A percentile compares a stretch with the other conserved stretches of the same genome.
phyloP scores from a whole-genome alignment of 2,113 vertebrate species.

The Trochalopteron elliotii region DNA sequence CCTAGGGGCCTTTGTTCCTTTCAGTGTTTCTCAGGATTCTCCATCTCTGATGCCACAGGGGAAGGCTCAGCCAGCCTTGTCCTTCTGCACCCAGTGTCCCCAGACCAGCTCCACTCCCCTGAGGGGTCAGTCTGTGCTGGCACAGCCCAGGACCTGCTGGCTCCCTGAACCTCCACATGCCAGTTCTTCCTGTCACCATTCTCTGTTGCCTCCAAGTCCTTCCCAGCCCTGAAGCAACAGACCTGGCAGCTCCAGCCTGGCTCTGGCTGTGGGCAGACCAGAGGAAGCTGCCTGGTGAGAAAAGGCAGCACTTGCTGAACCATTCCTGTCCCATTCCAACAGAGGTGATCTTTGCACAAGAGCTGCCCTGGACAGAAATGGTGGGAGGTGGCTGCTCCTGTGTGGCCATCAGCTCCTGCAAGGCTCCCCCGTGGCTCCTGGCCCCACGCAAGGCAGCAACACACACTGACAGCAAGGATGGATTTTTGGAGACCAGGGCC shows the following conservation, averaged over 20 bases:
- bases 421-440: accelerated
- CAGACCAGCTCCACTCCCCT: accelerated
- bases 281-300: not conserved
- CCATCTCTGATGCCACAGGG: accelerated
- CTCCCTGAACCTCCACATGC: not conserved
- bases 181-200: not conserved
- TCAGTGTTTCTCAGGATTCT: not conserved
- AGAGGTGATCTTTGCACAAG: accelerated
- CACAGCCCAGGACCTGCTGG: not conserved
- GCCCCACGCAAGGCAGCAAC: accelerated
- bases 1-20: not conserved
- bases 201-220: not conserved
- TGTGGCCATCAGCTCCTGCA: accelerated
- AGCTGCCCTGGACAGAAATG: not conserved
- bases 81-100: not conserved
- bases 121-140: not conserved
- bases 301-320: accelerated
- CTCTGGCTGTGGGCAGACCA: not conserved
- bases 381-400: accelerated
- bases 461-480: accelerated
- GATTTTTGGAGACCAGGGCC: not conserved
- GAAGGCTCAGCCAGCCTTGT: accelerated
- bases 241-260: not conserved
- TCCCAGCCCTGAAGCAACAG: not conserved
- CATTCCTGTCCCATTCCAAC: not conserved